A percentile compares a stretch with the other conserved stretches of the same genome.
phyloP scores from a whole-genome alignment of 2,113 vertebrate species.

The Cyphomyrus discorhynchus region DNA sequence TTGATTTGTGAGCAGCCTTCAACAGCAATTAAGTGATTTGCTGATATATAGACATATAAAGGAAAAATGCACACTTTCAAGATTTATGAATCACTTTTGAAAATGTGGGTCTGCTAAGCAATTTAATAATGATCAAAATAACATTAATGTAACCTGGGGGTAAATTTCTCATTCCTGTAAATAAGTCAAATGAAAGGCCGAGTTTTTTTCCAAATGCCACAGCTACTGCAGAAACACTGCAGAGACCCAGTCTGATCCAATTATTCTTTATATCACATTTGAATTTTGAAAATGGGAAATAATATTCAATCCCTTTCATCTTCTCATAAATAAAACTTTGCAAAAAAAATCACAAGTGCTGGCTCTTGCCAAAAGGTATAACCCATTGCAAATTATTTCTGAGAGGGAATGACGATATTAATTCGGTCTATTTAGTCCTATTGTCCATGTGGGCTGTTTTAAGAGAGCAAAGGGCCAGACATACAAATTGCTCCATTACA shows the following conservation, averaged over 20 bases:
- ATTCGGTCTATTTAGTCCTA: conserved; percentile 31
- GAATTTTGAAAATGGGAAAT: not conserved
- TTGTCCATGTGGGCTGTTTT: conserved; percentile 25
- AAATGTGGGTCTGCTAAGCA: not conserved
- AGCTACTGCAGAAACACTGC: not conserved
- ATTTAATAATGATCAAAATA: not conserved
- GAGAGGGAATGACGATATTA: conserved; percentile 18
- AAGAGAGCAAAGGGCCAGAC: conserved; percentile 42
- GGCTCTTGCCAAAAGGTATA: not conserved
- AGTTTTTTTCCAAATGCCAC: not conserved
- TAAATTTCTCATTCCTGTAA: not conserved
- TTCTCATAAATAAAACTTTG: conserved; percentile 3
- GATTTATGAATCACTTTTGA: not conserved
- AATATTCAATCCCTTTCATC: not conserved
- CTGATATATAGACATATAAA: not conserved
- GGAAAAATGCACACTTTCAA: not conserved
- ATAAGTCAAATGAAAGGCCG: not conserved
- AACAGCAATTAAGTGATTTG: not conserved
- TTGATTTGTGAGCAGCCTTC: not conserved
- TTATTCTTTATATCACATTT: not conserved
- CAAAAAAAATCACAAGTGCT: not conserved
- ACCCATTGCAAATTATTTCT: not conserved
- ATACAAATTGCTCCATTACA: conserved; percentile 36
- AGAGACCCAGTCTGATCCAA: not conserved
- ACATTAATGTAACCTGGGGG: not conserved